Evolutionary conservation across 2,888 invertebrate species (phyloP), one percentile per base, ranked within the genome.

Genomic region (Malthinus flaveolus): DNA sequence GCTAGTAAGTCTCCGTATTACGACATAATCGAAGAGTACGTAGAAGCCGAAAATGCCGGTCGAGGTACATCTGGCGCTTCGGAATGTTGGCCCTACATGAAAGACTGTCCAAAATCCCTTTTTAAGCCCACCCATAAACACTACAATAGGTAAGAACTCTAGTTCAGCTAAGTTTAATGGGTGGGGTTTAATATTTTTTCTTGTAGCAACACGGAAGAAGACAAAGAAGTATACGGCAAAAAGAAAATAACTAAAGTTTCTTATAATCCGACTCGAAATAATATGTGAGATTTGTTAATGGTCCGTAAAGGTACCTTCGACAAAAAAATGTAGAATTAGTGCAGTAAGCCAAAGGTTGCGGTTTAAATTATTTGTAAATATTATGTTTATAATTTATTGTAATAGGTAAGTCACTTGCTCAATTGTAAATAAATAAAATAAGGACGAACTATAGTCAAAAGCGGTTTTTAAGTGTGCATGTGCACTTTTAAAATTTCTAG

Each of bases 21-120:
- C 0, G 82, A 84, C 49, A 79, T 90, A 7, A 77, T 93, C 51
- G 77, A 83, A 1, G 93, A 93, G 69, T 93, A 93, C 70, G 90
- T 93, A 0, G 84, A 87, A 52, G 93, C 93, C 0, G 92, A 93
- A 77, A 84, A 85, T 56, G 85, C 88, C 6, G 93, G 93, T 0
- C 84, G 86, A 0, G 84, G 84, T 2, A 68, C 73, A 49, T 79
- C 80, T 9, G 75, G 78, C 32, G 83, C 85, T 0, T 90, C 90
- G 5, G 93, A 93, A 77, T 93, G 93, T 75, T 92, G 91, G 87
- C 90, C 90, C 0, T 93, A 93, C 74, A 89, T 88, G 78, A 87
- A 90, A 71, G 85, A 87, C 49, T 93, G 93, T 70, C 89, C 92
- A 10, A 90, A 89, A 77, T 92, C 92, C 51, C 81, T 93, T 49